Conservation (phyloP, 1,140 invertebrate genomes). For the Lepidurus couesii region DNA sequence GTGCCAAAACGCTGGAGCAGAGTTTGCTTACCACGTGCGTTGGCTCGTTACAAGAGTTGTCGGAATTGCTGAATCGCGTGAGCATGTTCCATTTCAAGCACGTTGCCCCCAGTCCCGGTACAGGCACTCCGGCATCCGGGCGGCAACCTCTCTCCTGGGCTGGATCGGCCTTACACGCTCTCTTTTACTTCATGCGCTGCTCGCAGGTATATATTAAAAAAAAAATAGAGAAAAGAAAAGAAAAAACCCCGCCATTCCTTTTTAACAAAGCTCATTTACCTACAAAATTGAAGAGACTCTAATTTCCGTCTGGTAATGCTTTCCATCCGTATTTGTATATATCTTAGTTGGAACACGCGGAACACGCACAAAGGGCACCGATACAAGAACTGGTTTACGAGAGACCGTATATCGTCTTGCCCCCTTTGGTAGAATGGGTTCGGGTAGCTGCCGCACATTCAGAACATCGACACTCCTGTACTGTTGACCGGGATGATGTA, state of each 20-base stretch:
- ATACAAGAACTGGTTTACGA: constrained; percentile 77
- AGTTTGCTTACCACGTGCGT: constrained; percentile 80
- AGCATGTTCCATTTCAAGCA: constrained; percentile 37
- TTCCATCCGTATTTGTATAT: background rate
- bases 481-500: constrained; percentile 79
- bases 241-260: background rate
- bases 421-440: constrained; percentile 81
- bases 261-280: background rate
- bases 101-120: constrained; percentile 32
- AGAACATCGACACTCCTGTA: constrained; percentile 66
- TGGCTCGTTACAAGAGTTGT: constrained; percentile 52
- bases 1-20: constrained; percentile 54
- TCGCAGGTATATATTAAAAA: constrained; percentile 56
- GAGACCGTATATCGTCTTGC: constrained; percentile 75
- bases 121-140: constrained; percentile 30
- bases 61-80: constrained; percentile 60
- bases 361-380: constrained; percentile 45
- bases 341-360: constrained; percentile 56
- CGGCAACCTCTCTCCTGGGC: constrained; percentile 48
- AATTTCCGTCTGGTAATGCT: background rate
- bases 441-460: constrained; percentile 73
- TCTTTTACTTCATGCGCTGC: constrained; percentile 87
- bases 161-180: constrained; percentile 61
- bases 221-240: background rate
- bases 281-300: background rate